Evolutionary conservation across 2,797 vertebrate genomes (phyloP), one percentile per base, ranked within the genome.

Genomic region (Margarornis squamiger): DNA sequence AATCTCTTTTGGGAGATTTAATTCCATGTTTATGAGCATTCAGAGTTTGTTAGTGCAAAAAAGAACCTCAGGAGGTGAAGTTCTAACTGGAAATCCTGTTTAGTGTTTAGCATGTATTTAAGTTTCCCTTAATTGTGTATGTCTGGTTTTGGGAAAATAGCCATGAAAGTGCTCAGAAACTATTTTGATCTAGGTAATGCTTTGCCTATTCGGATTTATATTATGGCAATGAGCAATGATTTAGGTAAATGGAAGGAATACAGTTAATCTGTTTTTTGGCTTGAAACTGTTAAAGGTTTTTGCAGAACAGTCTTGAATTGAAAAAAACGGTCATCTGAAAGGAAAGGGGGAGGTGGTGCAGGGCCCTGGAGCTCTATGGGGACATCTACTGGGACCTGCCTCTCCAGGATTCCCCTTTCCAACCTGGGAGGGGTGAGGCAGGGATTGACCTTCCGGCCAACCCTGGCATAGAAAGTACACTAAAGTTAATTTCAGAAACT

Each of bases 391-490:
- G 82, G 62, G 66, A 62, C 7, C 27, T 34, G 19, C 14, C 55
- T 45, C 65, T 15, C 14, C 3, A 8, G 29, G 39, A 11, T 9
- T 51, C 49, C 39, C 19, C 52, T 34, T 74, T 51, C 46, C 18
- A 22, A 2, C 9, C 1, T 11, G 24, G 5, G 15, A 54, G 16
- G 30, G 12, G 3, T 2, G 0, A 57, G 49, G 6, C 7, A 10
- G 48, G 10, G 17, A 5, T 21, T 39, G n/a, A 26, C 68, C 41
- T 57, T 82, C 13, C 71, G 77, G 61, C 48, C 24, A 13, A 2
- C 15, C 4, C 27, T 9, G 18, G 0, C 1, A 0, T 7, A 27
- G 32, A n/a, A 54, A 4, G 1, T 26, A 39, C 5, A 0, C 26
- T 15, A 0, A 59, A 39, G 46, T 30, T 55, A 20, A 48, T 38